A percentile compares a stretch with the other conserved stretches of the same genome.
Conservation (phyloP, 2,888 invertebrate genomes). For the Ashinkailepas kermadecensis region DNA sequence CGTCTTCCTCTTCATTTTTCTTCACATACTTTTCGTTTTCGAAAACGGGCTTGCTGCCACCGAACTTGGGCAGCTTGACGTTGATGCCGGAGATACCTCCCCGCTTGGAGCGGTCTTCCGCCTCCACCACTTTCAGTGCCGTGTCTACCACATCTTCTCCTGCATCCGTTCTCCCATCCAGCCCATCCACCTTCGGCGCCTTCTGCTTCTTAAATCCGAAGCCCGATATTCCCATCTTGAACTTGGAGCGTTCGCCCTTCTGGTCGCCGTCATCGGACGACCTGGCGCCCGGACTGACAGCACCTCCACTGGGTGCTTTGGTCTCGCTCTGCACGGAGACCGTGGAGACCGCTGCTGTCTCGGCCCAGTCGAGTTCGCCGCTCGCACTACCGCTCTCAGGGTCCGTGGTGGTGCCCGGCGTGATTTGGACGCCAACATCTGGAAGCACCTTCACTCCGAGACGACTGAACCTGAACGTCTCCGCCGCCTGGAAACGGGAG, state of each 20-base stretch:
- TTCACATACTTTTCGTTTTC: constrained; percentile 1
- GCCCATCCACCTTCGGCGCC: background rate
- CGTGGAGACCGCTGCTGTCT: background rate
- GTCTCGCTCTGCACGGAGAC: background rate
- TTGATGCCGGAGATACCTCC: background rate
- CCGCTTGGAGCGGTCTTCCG: background rate
- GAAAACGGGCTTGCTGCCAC: background rate
- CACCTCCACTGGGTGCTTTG: background rate
- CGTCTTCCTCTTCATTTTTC: background rate
- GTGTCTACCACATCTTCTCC: background rate
- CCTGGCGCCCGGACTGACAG: too few species aligned
- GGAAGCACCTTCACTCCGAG: constrained; percentile 3
- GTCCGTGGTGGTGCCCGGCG: background rate
- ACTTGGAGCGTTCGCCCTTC: background rate
- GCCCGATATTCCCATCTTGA: constrained; percentile 5
- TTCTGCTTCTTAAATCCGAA: constrained; percentile 17
- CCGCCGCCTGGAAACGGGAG: background rate
- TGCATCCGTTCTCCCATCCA: background rate
- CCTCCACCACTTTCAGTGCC: background rate
- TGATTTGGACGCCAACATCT: background rate
- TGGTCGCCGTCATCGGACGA: background rate
- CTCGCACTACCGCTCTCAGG: background rate
- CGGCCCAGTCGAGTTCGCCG: background rate
- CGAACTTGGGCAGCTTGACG: constrained; percentile 1
- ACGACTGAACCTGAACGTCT: background rate